A percentile compares a stretch with the other conserved stretches of the same genome.
Conservation (phyloP, 2,888 invertebrate species). For the Eupithecia subfuscata region DNA sequence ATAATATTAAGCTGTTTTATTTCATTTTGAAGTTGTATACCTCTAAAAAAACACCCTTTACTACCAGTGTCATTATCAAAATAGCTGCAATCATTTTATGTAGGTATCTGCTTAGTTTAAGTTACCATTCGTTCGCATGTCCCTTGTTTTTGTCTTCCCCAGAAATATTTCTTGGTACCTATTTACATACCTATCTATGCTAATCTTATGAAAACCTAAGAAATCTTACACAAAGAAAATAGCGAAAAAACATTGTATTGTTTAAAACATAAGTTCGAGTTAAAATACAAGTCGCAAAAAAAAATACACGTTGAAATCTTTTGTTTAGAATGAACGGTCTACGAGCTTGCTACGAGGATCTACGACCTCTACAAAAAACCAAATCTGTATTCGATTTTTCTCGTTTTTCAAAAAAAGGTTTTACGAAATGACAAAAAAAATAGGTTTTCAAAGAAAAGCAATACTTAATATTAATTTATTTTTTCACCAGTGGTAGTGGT, state of each 20-base stretch:
- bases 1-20: no score
- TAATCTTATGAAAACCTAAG: neutral
- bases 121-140: neutral
- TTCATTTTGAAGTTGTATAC: no score
- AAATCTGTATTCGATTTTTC: neutral
- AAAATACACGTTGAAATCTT: neutral
- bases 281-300: neutral
- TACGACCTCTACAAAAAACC: neutral
- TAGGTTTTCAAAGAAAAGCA: neutral
- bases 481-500: conserved; percentile 39
- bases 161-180: neutral
- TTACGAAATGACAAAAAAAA: neutral
- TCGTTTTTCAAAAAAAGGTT: neutral
- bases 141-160: neutral
- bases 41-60: neutral
- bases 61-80: no score
- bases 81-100: neutral
- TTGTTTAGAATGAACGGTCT: neutral
- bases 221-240: neutral
- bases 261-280: neutral
- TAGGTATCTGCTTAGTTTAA: neutral
- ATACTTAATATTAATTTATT: neutral
- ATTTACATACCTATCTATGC: neutral
- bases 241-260: neutral
- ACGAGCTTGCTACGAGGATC: neutral